Evolutionary conservation across 2,888 invertebrate genomes (phyloP), one percentile per base, ranked within the genome.

Genomic region (Chalcosyrphus nemorum): DNA sequence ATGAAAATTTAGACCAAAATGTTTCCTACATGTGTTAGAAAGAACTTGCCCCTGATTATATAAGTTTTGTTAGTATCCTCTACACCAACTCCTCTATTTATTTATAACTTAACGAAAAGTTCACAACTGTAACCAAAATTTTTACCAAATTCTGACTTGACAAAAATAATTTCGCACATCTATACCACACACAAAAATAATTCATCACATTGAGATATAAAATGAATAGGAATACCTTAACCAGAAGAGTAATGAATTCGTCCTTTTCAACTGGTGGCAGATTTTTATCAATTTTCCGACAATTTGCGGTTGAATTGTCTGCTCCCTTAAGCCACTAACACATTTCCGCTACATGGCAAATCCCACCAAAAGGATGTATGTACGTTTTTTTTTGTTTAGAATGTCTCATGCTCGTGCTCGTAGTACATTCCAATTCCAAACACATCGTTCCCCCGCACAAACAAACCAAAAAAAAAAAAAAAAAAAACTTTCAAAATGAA

Each of bases 201-300:
- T 4, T 1, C 7, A 17, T 35, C 7, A 47, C 1, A 57, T 45
- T 35, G 11, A 13, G 19, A n/a, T n/a, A n/a, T n/a, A 32, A 43
- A 47, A 65, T 45, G 27, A 3, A 35, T 11, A 19, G 29, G 11
- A 19, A 61, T 27, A 11, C 17, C 3, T n/a, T 21, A 54, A 35
- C 24, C 6, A 11, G 32, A 47, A 57, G 43, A 45, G 9, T 68
- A 84, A 74, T 80, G 70, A 84, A 75, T 70, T 80, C 80, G 57
- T 84, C 75, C 80, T 70, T 80, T 75, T 84, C 84, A 84, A 84
- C 84, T 84, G 84, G 84, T 84, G 84, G 84, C 70, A 84, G 84
- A 84, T 84, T 84, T 84, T 84, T 84, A 84, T 84, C 84, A 84
- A 84, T 84, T 80, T 84, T 84, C 80, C 84, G 78, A 84, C 84